Evolutionary conservation across 2,888 invertebrate species (phyloP).

Genomic region (Steromphala cineraria): DNA sequence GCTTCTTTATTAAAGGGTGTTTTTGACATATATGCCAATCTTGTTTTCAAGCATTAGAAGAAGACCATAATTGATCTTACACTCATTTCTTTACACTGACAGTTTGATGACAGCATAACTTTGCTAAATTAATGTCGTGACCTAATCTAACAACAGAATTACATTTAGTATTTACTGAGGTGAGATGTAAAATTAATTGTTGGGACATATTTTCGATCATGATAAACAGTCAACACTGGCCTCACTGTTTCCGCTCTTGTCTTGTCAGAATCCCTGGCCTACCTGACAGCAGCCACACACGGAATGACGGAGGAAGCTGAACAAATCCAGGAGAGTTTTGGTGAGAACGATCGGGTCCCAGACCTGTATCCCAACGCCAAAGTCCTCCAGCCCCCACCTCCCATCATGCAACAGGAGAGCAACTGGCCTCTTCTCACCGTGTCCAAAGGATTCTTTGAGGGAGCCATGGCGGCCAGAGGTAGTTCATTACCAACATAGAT

Average conservation of each 20-base stretch:
- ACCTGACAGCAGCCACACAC: conserved; percentile 95
- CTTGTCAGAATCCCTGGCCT: conserved; percentile 83
- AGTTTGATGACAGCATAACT: too few species aligned
- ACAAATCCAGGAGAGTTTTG: conserved; percentile 78
- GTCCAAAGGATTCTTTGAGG: conserved; percentile 81
- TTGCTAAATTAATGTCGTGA: too few species aligned
- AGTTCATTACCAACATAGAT: neutral
- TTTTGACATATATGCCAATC: neutral
- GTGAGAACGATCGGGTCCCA: conserved; percentile 81
- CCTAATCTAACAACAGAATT: too few species aligned
- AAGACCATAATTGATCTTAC: neutral
- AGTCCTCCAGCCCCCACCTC: conserved; percentile 90
- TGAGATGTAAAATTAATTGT: too few species aligned
- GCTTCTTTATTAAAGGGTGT: too few species aligned
- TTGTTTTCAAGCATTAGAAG: neutral
- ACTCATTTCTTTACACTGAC: too few species aligned
- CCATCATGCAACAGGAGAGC: conserved; percentile 90
- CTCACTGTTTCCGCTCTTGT: too few species aligned
- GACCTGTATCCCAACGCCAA: conserved; percentile 85
- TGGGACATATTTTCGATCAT: too few species aligned
- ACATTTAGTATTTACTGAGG: too few species aligned
- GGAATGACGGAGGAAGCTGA: conserved; percentile 89
- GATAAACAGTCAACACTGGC: too few species aligned
- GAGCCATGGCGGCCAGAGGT: conserved; percentile 76
- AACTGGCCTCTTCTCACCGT: conserved; percentile 98